Evolutionary conservation across 2,888 invertebrate genomes (phyloP).

Genomic region (Ochropacha duplaris): DNA sequence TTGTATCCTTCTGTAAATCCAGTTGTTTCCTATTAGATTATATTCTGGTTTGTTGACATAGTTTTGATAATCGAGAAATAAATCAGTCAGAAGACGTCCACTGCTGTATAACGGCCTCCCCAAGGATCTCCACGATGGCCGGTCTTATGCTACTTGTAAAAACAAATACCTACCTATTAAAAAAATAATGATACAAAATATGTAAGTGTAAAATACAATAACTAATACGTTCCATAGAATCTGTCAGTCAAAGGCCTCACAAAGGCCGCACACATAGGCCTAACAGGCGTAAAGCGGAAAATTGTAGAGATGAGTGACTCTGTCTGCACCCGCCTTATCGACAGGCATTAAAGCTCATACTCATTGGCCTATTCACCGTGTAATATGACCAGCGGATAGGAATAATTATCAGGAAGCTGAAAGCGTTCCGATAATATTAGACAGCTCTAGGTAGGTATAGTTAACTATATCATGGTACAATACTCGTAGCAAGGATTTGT

Average conservation of each 20-base stretch:
- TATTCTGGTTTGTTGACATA: too few species aligned
- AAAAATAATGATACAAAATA: not conserved
- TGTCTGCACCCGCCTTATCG: conserved; percentile 21
- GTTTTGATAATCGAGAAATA: too few species aligned
- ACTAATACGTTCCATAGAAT: not conserved
- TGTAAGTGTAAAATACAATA: not conserved
- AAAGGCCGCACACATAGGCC: conserved; percentile 47
- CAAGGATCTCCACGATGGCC: too few species aligned
- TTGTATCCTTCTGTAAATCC: too few species aligned
- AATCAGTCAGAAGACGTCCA: too few species aligned
- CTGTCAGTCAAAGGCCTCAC: conserved; percentile 32
- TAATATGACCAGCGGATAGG: conserved; percentile 1
- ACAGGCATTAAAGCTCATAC: conserved; percentile 15
- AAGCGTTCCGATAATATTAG: not conserved
- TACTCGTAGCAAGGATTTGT: not conserved
- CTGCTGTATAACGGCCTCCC: too few species aligned
- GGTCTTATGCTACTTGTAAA: too few species aligned
- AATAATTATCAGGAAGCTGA: not conserved
- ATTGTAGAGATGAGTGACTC: conserved; percentile 41
- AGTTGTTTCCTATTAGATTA: too few species aligned
- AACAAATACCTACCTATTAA: too few species aligned
- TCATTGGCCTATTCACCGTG: not conserved
- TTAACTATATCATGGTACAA: not conserved
- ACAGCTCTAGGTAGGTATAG: not conserved
- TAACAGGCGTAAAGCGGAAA: conserved; percentile 55